Percentiles rank a stretch among this genome's conserved stretches.
Evolutionary conservation across 2,888 invertebrate genomes (phyloP).

Genomic region (Trichogramma dendrolimi): DNA sequence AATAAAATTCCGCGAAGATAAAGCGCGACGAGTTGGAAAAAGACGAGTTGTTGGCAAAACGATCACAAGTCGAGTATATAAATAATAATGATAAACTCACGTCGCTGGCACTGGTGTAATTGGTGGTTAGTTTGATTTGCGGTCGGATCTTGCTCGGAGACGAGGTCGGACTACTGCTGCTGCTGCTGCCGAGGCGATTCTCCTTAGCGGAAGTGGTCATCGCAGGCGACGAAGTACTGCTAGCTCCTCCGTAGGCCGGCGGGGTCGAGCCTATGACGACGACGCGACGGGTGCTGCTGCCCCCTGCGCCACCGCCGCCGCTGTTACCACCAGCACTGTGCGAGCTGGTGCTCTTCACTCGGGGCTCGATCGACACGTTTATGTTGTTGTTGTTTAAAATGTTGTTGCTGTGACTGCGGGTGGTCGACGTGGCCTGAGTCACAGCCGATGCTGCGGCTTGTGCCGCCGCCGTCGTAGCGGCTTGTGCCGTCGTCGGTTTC

Average conservation of each 20-base stretch:
- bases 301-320: neutral
- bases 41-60: too few species aligned
- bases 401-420: slow-evolving; percentile 45
- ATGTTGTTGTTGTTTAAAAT: slow-evolving; percentile 11
- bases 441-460: slow-evolving; percentile 24
- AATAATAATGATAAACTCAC: slow-evolving; percentile 37
- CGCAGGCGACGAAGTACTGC: slow-evolving; percentile 34
- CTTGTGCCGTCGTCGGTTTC: neutral
- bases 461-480: slow-evolving; percentile 25
- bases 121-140: slow-evolving; percentile 48
- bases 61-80: neutral
- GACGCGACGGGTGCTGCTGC: slow-evolving; percentile 33
- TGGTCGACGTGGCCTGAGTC: slow-evolving; percentile 41
- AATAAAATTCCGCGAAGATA: too few species aligned
- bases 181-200: slow-evolving; percentile 41
- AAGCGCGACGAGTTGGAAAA: too few species aligned
- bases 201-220: slow-evolving; percentile 43
- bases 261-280: slow-evolving; percentile 5
- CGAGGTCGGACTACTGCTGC: too few species aligned
- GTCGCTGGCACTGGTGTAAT: slow-evolving; percentile 48
- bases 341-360: slow-evolving; percentile 28
- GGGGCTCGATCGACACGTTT: slow-evolving; percentile 30
- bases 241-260: slow-evolving; percentile 16
- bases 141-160: slow-evolving; percentile 49
- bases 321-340: neutral